Conservation (phyloP, 2,113 vertebrate genomes). For the Tachycineta bicolor region DNA sequence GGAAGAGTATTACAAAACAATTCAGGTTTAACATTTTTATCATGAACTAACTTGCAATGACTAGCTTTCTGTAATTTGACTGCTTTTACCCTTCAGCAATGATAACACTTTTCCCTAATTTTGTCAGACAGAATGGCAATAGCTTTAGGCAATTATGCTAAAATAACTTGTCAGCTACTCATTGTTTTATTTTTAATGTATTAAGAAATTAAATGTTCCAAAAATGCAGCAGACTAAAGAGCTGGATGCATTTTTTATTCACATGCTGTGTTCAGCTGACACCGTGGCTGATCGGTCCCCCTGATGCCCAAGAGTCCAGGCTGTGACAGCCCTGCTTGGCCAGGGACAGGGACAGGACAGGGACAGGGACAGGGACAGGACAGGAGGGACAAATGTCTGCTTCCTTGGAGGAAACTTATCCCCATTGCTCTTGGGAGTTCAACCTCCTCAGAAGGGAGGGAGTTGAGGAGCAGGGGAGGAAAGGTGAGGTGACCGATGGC, state of each 20-base stretch:
- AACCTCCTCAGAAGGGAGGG: rapidly evolving
- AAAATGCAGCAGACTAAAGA: background rate
- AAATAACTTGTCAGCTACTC: constrained; percentile 33
- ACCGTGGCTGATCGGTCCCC: rapidly evolving
- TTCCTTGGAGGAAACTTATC: background rate
- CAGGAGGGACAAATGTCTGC: rapidly evolving
- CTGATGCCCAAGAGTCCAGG: rapidly evolving
- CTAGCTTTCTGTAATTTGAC: background rate
- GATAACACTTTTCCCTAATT: constrained; percentile 35
- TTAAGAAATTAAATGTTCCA: background rate
- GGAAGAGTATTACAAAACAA: background rate
- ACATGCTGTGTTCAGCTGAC: background rate
- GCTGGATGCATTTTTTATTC: background rate
- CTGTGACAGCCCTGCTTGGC: rapidly evolving
- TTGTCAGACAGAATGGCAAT: background rate
- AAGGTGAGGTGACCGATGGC: background rate
- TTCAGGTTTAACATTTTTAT: constrained; percentile 19
- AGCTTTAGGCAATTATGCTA: constrained; percentile 12
- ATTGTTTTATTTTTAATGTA: constrained; percentile 38
- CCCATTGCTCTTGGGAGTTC: background rate
- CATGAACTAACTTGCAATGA: background rate
- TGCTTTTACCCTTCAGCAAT: background rate
- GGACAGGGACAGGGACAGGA: background rate
- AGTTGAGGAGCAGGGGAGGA: background rate
- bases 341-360: background rate